phyloP scores from a whole-genome alignment of 2,888 invertebrate genomes.

The Kryphioiulus occultus region DNA sequence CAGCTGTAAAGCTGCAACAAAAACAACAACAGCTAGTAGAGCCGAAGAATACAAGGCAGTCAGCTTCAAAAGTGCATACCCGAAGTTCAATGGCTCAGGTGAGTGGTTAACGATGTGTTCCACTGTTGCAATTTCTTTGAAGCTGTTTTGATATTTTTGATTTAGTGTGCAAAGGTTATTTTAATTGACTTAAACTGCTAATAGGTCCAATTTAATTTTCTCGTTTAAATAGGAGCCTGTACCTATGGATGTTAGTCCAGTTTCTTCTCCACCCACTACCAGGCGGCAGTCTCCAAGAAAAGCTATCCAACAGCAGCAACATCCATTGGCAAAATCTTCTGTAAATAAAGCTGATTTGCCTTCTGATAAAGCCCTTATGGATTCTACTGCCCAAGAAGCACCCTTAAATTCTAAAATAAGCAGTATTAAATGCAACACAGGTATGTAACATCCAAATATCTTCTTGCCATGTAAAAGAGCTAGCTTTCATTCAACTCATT shows the following conservation, averaged over 20 bases:
- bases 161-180: no score
- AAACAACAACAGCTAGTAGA: conserved; percentile 23
- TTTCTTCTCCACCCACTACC: conserved; percentile 37
- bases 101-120: neutral
- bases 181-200: no score
- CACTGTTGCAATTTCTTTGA: no score
- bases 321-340: neutral
- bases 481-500: neutral
- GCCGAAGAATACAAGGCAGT: conserved; percentile 27
- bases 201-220: no score
- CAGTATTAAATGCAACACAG: conserved; percentile 4
- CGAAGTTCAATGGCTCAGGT: conserved; percentile 17
- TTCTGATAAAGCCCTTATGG: neutral
- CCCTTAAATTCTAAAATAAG: neutral
- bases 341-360: conserved; percentile 21
- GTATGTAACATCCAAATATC: neutral
- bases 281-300: conserved; percentile 53
- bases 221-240: conserved; percentile 8
- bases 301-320: conserved; percentile 52
- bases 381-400: neutral
- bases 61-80: conserved; percentile 33
- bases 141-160: no score
- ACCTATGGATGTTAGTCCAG: conserved; percentile 48
- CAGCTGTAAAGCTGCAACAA: conserved; percentile 48
- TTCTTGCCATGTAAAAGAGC: neutral